phyloP scores from a whole-genome alignment of 2,888 invertebrate species.

The Lepidonotus clava region DNA sequence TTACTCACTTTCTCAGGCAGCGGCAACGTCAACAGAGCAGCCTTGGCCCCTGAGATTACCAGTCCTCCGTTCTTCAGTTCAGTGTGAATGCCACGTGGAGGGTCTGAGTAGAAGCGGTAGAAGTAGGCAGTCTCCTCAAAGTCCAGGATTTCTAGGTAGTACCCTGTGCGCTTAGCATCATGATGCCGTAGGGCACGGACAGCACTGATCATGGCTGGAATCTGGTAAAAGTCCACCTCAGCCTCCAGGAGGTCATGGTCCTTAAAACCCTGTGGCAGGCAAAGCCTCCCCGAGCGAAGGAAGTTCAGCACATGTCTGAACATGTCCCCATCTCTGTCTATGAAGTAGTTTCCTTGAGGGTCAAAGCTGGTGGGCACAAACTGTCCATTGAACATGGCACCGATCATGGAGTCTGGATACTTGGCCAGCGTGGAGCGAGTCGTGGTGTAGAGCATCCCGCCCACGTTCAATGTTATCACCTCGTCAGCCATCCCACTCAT shows the following conservation, averaged over 20 bases:
- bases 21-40: constrained; percentile 65
- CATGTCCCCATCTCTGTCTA: constrained; percentile 71
- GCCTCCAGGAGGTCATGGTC: constrained; percentile 70
- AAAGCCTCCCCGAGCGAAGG: constrained; percentile 67
- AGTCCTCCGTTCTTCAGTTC: constrained; percentile 69
- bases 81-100: constrained; percentile 66
- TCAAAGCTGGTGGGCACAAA: constrained; percentile 66
- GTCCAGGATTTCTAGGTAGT: constrained; percentile 68
- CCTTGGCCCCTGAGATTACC: constrained; percentile 67
- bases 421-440: constrained; percentile 68
- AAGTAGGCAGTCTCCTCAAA: constrained; percentile 71
- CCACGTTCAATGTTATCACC: constrained; percentile 69
- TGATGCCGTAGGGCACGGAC: constrained; percentile 38
- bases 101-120: constrained; percentile 68
- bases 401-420: constrained; percentile 70
- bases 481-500: constrained; percentile 58
- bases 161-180: constrained; percentile 58
- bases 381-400: constrained; percentile 69
- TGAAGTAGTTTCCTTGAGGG: constrained; percentile 68
- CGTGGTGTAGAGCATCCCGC: constrained; percentile 70
- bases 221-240: constrained; percentile 71
- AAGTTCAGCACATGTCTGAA: constrained; percentile 71
- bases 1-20: constrained; percentile 66
- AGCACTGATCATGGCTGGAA: constrained; percentile 59
- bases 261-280: constrained; percentile 69